Evolutionary conservation across 2,797 vertebrate species (phyloP).

Genomic region (Enteromius anoplus): DNA sequence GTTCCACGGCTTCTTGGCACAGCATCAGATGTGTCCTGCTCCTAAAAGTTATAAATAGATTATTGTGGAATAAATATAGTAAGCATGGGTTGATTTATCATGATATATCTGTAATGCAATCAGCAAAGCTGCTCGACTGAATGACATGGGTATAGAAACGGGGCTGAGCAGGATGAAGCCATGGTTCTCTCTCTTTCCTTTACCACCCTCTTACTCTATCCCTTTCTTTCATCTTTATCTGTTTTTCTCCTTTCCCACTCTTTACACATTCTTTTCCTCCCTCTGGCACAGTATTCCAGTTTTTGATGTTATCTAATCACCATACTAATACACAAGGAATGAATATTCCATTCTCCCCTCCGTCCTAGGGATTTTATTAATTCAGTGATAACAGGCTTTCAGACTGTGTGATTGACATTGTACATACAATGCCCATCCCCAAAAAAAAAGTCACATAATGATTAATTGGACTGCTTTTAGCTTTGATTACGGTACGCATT

Average conservation of each 20-base stretch:
- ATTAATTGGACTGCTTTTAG: too few species aligned
- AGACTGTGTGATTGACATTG: background rate
- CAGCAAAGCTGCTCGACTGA: conserved; percentile 50
- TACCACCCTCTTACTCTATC: conserved; percentile 33
- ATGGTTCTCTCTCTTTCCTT: conserved; percentile 26
- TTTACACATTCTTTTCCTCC: conserved; percentile 16
- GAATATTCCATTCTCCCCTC: conserved; percentile 30
- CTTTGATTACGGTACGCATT: too few species aligned
- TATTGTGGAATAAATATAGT: conserved; percentile 62
- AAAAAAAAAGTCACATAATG: too few species aligned
- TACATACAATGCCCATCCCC: too few species aligned
- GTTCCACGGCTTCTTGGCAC: conserved; percentile 48
- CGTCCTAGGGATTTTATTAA: conserved; percentile 32
- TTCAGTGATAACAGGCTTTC: conserved; percentile 35
- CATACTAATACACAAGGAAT: conserved; percentile 45
- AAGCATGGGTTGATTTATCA: conserved; percentile 61
- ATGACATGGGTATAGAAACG: conserved; percentile 49
- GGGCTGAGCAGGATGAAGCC: conserved; percentile 42
- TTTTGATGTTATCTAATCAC: conserved; percentile 55
- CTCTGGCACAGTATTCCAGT: conserved; percentile 30
- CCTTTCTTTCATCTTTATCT: conserved; percentile 20
- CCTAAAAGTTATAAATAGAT: conserved; percentile 61
- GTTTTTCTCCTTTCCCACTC: conserved; percentile 8
- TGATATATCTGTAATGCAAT: conserved; percentile 64
- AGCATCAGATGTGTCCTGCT: conserved; percentile 51